Percentiles rank a stretch among this genome's conserved stretches.
Evolutionary conservation across 2,888 invertebrate species (phyloP).

Genomic region (Tetanocera ferruginea): DNA sequence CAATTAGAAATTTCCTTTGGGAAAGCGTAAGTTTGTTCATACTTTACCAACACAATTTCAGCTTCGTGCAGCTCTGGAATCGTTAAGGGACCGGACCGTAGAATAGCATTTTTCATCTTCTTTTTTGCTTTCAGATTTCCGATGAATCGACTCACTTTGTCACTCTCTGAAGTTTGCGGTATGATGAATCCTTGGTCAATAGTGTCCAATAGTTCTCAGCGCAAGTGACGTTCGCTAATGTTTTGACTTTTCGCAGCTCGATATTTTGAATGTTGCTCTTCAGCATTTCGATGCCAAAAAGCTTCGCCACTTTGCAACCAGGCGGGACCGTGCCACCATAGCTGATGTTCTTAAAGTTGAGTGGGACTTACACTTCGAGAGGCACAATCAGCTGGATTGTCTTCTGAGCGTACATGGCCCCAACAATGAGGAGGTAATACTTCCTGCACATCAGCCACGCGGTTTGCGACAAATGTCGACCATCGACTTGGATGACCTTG

Average conservation of each 20-base stretch:
- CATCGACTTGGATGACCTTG: conserved; percentile 21
- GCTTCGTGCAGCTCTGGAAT: too few species aligned
- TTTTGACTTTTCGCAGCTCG: neutral
- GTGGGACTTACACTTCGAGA: conserved; percentile 1
- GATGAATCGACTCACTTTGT: neutral
- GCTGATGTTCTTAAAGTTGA: neutral
- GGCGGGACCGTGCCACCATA: conserved; percentile 1
- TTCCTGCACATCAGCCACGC: conserved; percentile 25
- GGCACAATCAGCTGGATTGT: conserved; percentile 23
- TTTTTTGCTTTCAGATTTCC: too few species aligned
- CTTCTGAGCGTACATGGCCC: neutral
- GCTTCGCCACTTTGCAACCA: neutral
- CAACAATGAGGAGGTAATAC: conserved; percentile 12
- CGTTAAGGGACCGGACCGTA: too few species aligned
- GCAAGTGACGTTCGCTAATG: neutral
- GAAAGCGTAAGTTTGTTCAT: too few species aligned
- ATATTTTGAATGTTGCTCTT: neutral
- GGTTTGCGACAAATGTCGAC: conserved; percentile 12
- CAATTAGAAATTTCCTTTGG: too few species aligned
- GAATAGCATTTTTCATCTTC: too few species aligned
- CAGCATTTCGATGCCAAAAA: neutral
- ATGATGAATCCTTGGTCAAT: neutral
- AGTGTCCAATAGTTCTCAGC: neutral
- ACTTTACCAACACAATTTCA: too few species aligned
- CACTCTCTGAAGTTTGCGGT: neutral